Base-by-base conservation (phyloP, 2,113 vertebrate genomes). In the Elephantulus edwardii region DNA sequence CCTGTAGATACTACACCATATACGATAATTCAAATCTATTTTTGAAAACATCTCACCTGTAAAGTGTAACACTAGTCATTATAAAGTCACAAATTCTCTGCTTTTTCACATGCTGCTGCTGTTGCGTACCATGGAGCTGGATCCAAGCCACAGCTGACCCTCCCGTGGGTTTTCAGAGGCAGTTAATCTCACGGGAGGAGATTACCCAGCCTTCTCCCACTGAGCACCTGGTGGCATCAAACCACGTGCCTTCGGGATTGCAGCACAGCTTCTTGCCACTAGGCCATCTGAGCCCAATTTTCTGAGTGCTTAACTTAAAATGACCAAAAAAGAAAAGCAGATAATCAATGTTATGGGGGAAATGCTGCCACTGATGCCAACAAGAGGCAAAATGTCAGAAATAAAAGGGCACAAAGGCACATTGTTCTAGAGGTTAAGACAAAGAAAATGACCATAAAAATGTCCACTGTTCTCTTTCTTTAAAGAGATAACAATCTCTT, bases 271-370 rank as follows among this genome's bases (percentile, higher is more conserved):
- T n/a, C n/a, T n/a, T n/a, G n/a, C n/a, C n/a, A n/a, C n/a, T n/a
- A n/a, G n/a, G n/a, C n/a, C n/a, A 70, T 22, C 26, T 44, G 30
- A 33, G 12, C 44, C 16, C 19, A 56, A 72, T 56, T 80, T 74
- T 66, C 74, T 88, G 40, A 70, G 30, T 50, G 58, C 5, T 50
- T 74, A 75, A n/a, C 5, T 52, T 74, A 46, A 0, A n/a, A 3
- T 87, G 19, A 86, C 22, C 48, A 92, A 68, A 60, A 60, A 68
- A 82, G 91, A 76, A 54, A 60, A 68, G 7, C 52, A 14, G 33
- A 86, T 90, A 95, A 76, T 42, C 64, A 88, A 54, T 38, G 12
- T 30, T 46, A 58, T 70, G n/a, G n/a, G 83, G n/a, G 83, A 66
- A 90, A 81, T 4, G 4, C 28, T 80, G 38, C 7, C 40, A 68